These are phyloP conservation scores for Podotricha telesiphe DNA, from an alignment of 2,888 invertebrate species.

Conservation along the genomic window DNA sequence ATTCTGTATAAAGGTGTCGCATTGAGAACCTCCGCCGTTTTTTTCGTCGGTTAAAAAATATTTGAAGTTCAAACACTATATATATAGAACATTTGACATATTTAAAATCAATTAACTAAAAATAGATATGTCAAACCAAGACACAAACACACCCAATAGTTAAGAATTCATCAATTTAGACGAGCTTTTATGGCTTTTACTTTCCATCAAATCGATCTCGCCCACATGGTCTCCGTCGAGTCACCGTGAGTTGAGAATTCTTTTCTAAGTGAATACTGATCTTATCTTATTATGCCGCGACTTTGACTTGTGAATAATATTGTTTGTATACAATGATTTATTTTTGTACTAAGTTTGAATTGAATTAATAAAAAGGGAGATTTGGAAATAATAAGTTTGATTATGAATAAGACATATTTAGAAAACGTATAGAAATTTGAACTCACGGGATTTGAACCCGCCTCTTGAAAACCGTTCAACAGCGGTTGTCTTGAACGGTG, in stretches of 20 bases:
- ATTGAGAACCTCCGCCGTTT: too few species aligned
- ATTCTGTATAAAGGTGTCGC: too few species aligned
- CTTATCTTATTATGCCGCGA: constrained; percentile 14
- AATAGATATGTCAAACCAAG: not conserved
- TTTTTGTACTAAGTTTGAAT: not conserved
- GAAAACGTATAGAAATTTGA: too few species aligned
- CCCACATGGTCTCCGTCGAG: constrained; percentile 22
- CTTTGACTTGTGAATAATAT: constrained; percentile 10
- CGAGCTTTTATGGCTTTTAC: constrained; percentile 29
- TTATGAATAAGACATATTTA: too few species aligned
- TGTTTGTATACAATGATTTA: not conserved
- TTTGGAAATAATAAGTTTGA: too few species aligned
- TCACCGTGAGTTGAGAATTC: constrained; percentile 16
- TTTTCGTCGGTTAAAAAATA: too few species aligned
- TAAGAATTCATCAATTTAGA: constrained; percentile 23
- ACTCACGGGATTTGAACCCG: too few species aligned
- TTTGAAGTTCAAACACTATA: not conserved
- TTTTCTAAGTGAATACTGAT: constrained; percentile 14
- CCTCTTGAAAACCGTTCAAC: too few species aligned
- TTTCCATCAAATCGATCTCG: constrained; percentile 30
- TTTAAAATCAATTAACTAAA: not conserved
- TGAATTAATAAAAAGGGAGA: too few species aligned
- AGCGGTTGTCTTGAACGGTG: too few species aligned
- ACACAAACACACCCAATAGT: not conserved
- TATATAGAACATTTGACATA: not conserved